These are phyloP conservation scores for Thaumetopoea pityocampa DNA, from an alignment of 1,140 invertebrate genomes.

Conservation along the genomic window DNA sequence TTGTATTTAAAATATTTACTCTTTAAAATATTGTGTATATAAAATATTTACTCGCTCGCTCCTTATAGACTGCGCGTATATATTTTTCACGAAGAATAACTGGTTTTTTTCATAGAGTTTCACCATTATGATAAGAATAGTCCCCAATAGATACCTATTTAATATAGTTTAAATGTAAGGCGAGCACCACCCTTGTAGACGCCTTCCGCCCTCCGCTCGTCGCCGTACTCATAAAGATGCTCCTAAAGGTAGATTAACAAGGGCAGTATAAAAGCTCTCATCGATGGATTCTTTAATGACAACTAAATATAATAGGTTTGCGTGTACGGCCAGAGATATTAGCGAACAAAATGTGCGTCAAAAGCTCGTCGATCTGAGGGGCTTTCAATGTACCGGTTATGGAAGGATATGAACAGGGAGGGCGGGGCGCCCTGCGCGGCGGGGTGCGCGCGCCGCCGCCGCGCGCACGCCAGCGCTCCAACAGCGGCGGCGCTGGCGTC, in stretches of 20 bases:
- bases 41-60: not conserved
- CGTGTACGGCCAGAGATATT: no score
- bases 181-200: slow-evolving; percentile 24
- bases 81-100: slow-evolving; percentile 9
- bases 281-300: slow-evolving; percentile 1
- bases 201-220: slow-evolving; percentile 23
- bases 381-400: slow-evolving; percentile 57
- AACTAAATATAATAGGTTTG: no score
- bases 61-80: no score
- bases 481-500: slow-evolving; percentile 67
- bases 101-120: slow-evolving; percentile 12
- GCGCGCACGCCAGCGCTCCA: no score
- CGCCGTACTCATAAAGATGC: slow-evolving; percentile 25
- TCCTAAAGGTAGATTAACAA: slow-evolving; percentile 32
- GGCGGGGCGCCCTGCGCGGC: slow-evolving; percentile 37
- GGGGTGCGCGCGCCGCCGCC: slow-evolving; percentile 47
- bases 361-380: slow-evolving; percentile 37
- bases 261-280: slow-evolving; percentile 17
- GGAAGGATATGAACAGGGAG: slow-evolving; percentile 54
- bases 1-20: no score
- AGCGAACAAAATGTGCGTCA: slow-evolving; percentile 21
- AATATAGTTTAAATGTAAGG: slow-evolving; percentile 28
- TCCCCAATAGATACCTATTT: slow-evolving; percentile 23
- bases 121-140: slow-evolving; percentile 21
- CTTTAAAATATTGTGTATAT: no score